A percentile compares a stretch with the other conserved stretches of the same genome.
Conservation (phyloP, 2,797 vertebrate genomes). For the Tamandua tetradactyla region DNA sequence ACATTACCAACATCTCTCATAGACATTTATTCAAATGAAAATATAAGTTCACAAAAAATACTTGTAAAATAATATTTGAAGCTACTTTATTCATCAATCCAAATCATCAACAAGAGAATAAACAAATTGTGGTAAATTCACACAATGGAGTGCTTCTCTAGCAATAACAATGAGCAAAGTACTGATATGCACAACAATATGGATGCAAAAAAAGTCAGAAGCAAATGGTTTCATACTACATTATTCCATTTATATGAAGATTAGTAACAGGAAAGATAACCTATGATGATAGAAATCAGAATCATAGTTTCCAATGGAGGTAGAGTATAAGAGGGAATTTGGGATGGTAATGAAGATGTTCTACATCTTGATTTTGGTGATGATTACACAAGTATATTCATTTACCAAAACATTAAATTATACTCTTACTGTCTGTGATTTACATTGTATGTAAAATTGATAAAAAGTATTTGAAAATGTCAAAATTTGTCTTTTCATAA, state of each 20-base stretch:
- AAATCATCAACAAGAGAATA: neutral
- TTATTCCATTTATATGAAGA: neutral
- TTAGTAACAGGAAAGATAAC: neutral
- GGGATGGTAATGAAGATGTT: neutral
- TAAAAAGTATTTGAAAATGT: neutral
- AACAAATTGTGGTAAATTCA: neutral
- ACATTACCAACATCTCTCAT: neutral
- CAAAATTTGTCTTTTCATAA: neutral
- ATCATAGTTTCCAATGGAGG: neutral
- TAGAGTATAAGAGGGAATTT: neutral
- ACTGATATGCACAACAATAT: neutral
- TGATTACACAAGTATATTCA: neutral
- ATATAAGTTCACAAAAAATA: neutral
- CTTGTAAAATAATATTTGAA: neutral
- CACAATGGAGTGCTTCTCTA: neutral
- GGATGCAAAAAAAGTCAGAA: neutral
- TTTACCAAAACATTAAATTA: conserved; percentile 41
- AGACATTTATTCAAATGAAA: neutral
- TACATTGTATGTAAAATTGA: neutral
- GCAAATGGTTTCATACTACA: neutral
- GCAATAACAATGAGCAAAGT: neutral
- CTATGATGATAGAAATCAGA: neutral
- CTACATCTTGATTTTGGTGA: neutral
- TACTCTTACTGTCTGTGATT: neutral
- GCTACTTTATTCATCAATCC: neutral